Evolutionary conservation across 2,888 invertebrate species (phyloP).

Genomic region (Phalera bucephala): DNA sequence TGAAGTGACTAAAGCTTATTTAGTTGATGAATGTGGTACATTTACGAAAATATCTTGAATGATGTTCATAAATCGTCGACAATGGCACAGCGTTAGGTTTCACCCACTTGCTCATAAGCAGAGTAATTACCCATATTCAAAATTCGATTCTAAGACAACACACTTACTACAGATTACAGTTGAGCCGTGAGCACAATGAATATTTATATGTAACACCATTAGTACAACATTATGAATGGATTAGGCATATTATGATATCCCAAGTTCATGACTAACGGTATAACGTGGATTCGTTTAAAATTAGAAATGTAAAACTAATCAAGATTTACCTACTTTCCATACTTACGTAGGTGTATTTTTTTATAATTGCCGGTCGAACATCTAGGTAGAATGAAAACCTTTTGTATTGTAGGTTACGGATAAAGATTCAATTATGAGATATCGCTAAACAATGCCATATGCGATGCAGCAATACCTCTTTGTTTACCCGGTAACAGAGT

Average conservation of each 20-base stretch:
- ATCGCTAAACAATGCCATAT: slow-evolving; percentile 66
- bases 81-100: slow-evolving; percentile 45
- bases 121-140: slow-evolving; percentile 55
- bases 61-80: slow-evolving; percentile 15
- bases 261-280: slow-evolving; percentile 36
- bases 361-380: slow-evolving; percentile 27
- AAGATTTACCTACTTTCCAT: slow-evolving; percentile 35
- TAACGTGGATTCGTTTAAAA: slow-evolving; percentile 29
- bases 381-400: slow-evolving; percentile 36
- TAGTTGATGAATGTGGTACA: too few species aligned
- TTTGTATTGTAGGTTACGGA: slow-evolving; percentile 52
- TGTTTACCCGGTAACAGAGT: slow-evolving; percentile 58
- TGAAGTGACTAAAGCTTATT: too few species aligned
- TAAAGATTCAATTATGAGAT: slow-evolving; percentile 75
- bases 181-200: slow-evolving; percentile 40
- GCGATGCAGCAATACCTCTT: slow-evolving; percentile 63
- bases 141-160: slow-evolving; percentile 27
- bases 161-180: slow-evolving; percentile 38
- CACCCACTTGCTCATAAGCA: slow-evolving; percentile 59
- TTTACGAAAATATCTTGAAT: too few species aligned
- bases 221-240: slow-evolving; percentile 45
- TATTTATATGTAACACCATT: slow-evolving; percentile 49
- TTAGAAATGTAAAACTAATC: slow-evolving; percentile 30
- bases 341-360: slow-evolving; percentile 34
- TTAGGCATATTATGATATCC: slow-evolving; percentile 38